phyloP scores from a whole-genome alignment of 1,140 invertebrate species.

The Vollenhovia emeryi region DNA sequence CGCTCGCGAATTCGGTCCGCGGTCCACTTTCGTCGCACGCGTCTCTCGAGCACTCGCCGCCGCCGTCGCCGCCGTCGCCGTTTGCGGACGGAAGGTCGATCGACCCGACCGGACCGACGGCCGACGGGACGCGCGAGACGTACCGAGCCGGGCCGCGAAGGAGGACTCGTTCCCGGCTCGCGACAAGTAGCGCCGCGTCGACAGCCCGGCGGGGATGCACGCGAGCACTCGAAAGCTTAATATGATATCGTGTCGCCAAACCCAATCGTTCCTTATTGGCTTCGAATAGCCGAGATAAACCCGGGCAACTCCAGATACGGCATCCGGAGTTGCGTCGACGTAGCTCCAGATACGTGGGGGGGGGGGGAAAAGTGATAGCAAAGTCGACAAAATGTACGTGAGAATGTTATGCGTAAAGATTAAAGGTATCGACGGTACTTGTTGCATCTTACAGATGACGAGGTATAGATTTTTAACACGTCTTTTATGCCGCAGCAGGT shows the following conservation, averaged over 20 bases:
- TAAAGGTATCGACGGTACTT: no score
- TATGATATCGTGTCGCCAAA: neutral
- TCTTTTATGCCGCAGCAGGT: neutral
- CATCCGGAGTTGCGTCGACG: neutral
- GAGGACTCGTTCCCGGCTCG: neutral
- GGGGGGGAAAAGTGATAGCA: neutral
- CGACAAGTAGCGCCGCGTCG: conserved; percentile 29
- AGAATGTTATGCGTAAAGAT: no score
- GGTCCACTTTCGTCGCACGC: conserved; percentile 31
- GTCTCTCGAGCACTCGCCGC: neutral
- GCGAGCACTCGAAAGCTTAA: neutral
- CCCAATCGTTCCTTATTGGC: neutral
- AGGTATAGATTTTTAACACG: neutral
- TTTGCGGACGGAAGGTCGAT: conserved; percentile 32
- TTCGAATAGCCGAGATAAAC: neutral
- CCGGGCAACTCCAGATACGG: neutral
- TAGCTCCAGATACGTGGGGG: neutral
- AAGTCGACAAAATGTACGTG: neutral
- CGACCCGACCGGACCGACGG: conserved; percentile 12
- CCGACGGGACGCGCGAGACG: neutral
- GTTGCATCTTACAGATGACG: neutral
- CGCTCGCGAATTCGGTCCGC: conserved; percentile 15
- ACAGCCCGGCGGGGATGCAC: neutral
- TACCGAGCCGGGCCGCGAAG: neutral
- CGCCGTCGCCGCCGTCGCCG: neutral